Base-by-base conservation (phyloP, 2,113 vertebrate species). In the Labeo catla region DNA sequence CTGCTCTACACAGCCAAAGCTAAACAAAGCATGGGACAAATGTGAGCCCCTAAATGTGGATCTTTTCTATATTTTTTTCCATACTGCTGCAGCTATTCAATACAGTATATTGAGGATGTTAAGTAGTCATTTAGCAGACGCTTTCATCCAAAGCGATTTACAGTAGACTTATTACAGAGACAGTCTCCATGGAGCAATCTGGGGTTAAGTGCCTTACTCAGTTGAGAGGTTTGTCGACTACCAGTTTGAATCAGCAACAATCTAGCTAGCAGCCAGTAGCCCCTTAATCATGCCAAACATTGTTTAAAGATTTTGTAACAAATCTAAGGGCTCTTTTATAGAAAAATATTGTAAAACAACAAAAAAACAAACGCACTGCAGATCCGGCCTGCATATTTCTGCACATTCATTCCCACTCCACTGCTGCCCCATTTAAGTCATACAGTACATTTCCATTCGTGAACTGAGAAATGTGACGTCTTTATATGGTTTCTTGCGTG, bases 101-200 rank as follows among this genome's bases (percentile, higher is more conserved):
- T 43, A 43, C 77, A 61, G 34, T 80, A 45, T 61, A 80, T 59
- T n/a, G 77, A 63, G 39, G 77, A 80, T 80, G 77, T 80, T 80
- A 80, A 45, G 21, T 63, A 45, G 54, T 63, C 52, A 80, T 80
- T 80, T 80, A 80, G 77, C 54, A 43, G 77, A 61, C 21, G 11
- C 54, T 80, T 80, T 80, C 74, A 77, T 77, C 74, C 23, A 54
- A 28, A 77, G 74, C 74, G 47, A 77, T 77, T 77, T 77, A 54
- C 74, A 54, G 74, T 52, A 77, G 49, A 52, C 49, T 52, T 80
- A 80, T 80, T 80, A 80, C 36, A 61, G 77, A n/a, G 28, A 80
- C 54, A 13, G 10, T n/a, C 77, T 80, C 77, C 50, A 13, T 80
- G 77, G 77, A 80, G 77, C 28, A 36, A 59, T 80, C 52, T 45